Conservation (phyloP, 2,888 invertebrate genomes). For the Dryocosmus kuriphilus region DNA sequence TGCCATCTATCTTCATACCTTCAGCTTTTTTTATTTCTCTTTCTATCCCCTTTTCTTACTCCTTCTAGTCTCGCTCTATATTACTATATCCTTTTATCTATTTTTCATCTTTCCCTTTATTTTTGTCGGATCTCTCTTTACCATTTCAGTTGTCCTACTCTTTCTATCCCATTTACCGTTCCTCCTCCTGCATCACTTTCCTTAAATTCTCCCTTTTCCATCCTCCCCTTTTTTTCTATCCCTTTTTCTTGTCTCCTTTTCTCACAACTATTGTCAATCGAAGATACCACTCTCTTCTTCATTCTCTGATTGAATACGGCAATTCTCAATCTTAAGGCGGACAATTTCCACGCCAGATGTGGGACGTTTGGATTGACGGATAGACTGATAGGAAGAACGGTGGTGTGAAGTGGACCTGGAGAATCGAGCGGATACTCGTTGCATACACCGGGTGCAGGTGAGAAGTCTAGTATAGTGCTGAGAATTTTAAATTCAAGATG, state of each 20-base stretch:
- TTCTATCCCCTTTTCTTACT: background rate
- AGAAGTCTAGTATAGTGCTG: slow-evolving; percentile 41
- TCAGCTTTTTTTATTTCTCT: slow-evolving; percentile 50
- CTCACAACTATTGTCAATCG: slow-evolving; percentile 55
- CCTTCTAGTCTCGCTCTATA: no score
- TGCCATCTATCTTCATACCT: slow-evolving; percentile 47
- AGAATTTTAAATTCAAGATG: slow-evolving; percentile 65
- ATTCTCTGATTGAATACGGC: slow-evolving; percentile 42
- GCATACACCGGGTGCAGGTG: slow-evolving; percentile 15
- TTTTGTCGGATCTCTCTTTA: no score
- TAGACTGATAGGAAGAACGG: slow-evolving; percentile 26
- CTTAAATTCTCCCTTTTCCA: slow-evolving; percentile 44
- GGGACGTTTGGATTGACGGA: slow-evolving; percentile 40
- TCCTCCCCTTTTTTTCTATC: slow-evolving; percentile 4
- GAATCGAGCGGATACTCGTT: background rate
- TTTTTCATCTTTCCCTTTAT: no score
- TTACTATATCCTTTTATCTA: no score
- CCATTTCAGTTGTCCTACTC: no score
- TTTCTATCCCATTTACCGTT: background rate
- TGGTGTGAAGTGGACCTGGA: slow-evolving; percentile 26
- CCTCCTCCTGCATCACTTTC: slow-evolving; percentile 7
- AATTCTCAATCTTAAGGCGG: slow-evolving; percentile 45
- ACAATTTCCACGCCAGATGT: slow-evolving; percentile 45
- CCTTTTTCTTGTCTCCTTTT: slow-evolving; percentile 44
- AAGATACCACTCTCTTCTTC: slow-evolving; percentile 49